Percentiles rank a stretch among this genome's conserved stretches.
Conservation (phyloP, 2,113 vertebrate genomes). For the Cyphomyrus plagiostoma region DNA sequence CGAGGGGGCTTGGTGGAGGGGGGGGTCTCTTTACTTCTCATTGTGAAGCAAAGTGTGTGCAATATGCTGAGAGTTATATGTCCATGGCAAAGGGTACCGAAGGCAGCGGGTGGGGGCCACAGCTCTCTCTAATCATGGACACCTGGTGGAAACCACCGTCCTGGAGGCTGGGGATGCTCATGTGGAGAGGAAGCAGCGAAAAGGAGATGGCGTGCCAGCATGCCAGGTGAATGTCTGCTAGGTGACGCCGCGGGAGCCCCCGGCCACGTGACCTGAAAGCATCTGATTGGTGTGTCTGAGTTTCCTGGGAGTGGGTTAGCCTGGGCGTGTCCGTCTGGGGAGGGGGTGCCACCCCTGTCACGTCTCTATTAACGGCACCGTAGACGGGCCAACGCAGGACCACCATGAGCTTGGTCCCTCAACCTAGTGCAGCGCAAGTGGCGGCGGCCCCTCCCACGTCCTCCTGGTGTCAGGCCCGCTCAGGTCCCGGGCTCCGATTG, state of each 20-base stretch:
- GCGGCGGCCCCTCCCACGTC: background rate
- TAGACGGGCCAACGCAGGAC: background rate
- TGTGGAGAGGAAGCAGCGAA: background rate
- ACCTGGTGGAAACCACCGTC: background rate
- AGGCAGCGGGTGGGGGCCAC: background rate
- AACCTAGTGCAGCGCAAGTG: background rate
- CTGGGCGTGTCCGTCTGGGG: background rate
- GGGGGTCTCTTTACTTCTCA: background rate
- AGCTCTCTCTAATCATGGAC: background rate
- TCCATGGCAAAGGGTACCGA: background rate
- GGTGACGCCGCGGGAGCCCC: background rate
- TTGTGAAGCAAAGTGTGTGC: background rate
- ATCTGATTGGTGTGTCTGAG: background rate
- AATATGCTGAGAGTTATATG: background rate
- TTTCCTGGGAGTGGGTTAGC: background rate
- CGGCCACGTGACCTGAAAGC: background rate
- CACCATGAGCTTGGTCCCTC: background rate
- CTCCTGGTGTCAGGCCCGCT: background rate
- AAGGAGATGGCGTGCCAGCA: background rate
- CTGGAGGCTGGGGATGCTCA: background rate
- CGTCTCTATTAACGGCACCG: background rate
- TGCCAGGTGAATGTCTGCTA: background rate
- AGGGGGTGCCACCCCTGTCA: background rate
- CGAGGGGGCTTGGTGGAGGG: background rate
- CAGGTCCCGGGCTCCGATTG: background rate